These are phyloP conservation scores for Madoqua kirkii DNA, from an alignment of 2,113 vertebrate genomes.

Conservation along the genomic window DNA sequence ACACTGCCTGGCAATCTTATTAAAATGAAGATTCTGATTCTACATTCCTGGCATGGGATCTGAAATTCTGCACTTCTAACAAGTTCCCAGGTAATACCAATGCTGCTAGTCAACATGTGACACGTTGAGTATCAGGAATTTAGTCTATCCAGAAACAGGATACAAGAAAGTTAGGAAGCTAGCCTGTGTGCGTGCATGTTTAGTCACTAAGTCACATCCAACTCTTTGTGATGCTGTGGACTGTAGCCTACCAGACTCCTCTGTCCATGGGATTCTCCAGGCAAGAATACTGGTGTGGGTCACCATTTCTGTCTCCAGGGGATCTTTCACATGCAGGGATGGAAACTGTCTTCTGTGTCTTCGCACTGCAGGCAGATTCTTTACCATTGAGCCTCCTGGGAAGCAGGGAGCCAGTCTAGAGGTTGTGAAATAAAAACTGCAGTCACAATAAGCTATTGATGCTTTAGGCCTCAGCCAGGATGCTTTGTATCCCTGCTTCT, in stretches of 20 bases:
- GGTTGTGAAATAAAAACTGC: neutral
- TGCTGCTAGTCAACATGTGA: neutral
- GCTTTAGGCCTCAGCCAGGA: neutral
- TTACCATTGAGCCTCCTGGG: neutral
- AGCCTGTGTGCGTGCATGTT: rapidly evolving
- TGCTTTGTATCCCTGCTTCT: neutral
- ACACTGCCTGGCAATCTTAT: neutral
- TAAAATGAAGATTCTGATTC: neutral
- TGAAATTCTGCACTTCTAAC: neutral
- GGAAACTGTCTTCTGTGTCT: neutral
- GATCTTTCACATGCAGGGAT: neutral
- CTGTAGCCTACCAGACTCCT: neutral
- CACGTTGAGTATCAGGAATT: neutral
- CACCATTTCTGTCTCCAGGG: neutral
- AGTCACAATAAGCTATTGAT: neutral
- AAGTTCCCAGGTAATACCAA: neutral
- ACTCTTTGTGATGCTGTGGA: neutral
- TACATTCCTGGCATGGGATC: neutral
- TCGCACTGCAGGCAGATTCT: neutral
- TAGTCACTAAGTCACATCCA: neutral
- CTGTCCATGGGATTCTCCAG: neutral
- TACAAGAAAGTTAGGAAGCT: neutral
- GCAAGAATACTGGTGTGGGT: neutral
- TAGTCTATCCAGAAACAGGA: neutral
- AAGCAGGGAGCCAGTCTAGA: neutral